A percentile compares a stretch with the other conserved stretches of the same genome.
Evolutionary conservation across 2,888 invertebrate genomes (phyloP).

Genomic region (Drosophila imparisetae): DNA sequence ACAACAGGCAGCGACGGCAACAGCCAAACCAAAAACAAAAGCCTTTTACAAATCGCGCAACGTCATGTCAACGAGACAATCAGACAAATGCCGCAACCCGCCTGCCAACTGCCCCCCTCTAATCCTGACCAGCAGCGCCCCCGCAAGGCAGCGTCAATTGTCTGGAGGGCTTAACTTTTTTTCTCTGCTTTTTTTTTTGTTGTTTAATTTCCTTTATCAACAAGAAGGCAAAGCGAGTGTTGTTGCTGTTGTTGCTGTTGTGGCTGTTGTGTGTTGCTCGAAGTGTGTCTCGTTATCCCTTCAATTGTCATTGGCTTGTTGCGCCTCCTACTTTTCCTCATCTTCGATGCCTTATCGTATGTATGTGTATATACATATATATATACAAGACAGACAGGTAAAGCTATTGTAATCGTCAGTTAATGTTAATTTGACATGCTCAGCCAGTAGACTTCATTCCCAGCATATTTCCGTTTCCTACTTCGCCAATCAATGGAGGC

Average conservation of each 20-base stretch:
- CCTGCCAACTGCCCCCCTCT: neutral
- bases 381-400: slow-evolving; percentile 27
- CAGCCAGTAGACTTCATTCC: slow-evolving; percentile 20
- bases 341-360: slow-evolving; percentile 33
- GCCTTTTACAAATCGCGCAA: slow-evolving; percentile 72
- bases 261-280: slow-evolving; percentile 19
- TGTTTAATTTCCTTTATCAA: slow-evolving; percentile 77
- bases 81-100: slow-evolving; percentile 69
- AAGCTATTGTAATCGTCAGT: slow-evolving; percentile 67
- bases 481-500: slow-evolving; percentile 3
- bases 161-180: slow-evolving; percentile 71
- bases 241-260: slow-evolving; percentile 22
- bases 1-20: slow-evolving; percentile 1
- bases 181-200: slow-evolving; percentile 46
- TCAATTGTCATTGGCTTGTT: slow-evolving; percentile 78
- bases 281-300: slow-evolving; percentile 65
- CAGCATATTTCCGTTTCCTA: neutral
- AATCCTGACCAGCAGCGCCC: slow-evolving; percentile 34
- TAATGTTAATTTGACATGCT: slow-evolving; percentile 64
- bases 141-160: slow-evolving; percentile 62
- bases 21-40: slow-evolving; percentile 55
- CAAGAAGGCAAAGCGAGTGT: slow-evolving; percentile 53
- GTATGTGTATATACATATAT: neutral
- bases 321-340: slow-evolving; percentile 43
- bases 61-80: slow-evolving; percentile 78